These are phyloP conservation scores for Burhinus bistriatus DNA, from an alignment of 2,113 vertebrate genomes.

Conservation along the genomic window DNA sequence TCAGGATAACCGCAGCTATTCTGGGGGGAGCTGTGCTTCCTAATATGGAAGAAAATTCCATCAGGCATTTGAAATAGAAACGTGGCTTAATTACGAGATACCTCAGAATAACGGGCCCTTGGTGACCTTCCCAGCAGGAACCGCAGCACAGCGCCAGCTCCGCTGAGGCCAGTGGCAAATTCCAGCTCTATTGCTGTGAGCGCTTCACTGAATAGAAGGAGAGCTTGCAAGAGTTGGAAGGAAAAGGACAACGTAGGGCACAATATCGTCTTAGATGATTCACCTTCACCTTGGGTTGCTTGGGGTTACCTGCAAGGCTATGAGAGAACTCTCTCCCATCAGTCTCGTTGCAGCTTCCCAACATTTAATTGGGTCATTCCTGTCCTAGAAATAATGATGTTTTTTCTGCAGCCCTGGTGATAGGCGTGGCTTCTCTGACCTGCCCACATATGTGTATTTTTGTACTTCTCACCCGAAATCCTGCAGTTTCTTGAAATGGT, in stretches of 20 bases:
- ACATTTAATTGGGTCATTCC: not conserved
- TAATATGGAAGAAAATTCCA: slow-evolving; percentile 33
- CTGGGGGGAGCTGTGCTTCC: not conserved
- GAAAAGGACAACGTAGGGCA: not conserved
- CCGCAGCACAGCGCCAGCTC: not conserved
- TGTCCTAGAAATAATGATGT: not conserved
- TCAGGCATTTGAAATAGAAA: slow-evolving; percentile 18
- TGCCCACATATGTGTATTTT: not conserved
- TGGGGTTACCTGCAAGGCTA: not conserved
- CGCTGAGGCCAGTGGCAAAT: not conserved
- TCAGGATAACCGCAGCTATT: not conserved
- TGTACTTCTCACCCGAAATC: not conserved
- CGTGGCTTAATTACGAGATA: not conserved
- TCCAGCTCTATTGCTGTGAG: not conserved
- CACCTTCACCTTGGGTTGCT: not conserved
- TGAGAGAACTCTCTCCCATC: not conserved
- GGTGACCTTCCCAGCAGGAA: not conserved
- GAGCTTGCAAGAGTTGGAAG: not conserved
- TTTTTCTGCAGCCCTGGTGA: not conserved
- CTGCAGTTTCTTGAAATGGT: not conserved
- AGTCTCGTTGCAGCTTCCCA: not conserved
- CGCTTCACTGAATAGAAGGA: not conserved
- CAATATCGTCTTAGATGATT: accelerated
- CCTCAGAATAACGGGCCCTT: not conserved
- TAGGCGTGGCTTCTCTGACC: not conserved